Base-by-base conservation (phyloP, 2,797 vertebrate genomes). In the Erpetoichthys calabaricus region DNA sequence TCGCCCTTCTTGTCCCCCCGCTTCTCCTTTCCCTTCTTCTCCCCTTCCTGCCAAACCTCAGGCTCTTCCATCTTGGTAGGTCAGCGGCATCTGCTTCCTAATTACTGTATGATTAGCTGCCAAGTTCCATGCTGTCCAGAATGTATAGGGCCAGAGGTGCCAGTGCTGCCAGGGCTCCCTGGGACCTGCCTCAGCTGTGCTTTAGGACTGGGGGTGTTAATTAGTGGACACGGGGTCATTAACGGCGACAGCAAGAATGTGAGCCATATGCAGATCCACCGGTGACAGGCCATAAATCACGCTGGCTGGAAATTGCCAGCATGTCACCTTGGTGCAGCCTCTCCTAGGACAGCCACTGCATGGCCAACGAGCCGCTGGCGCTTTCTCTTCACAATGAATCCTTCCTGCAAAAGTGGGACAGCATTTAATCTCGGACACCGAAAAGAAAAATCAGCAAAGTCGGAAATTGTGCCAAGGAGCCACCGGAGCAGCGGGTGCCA, bases 191-290 rank as follows among this genome's bases (percentile, higher is more conserved):
- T 65, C 72, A 67, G 65, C 72, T 73, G 68, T 58, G 68, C 70
- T 65, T 60, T 62, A 69, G 72, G 62, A 70, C 72, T 63, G 62
- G 67, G 73, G 69, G 72, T 78, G 69, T 77, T 83, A 85, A 84
- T 75, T 81, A 77, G 69, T 58, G 61, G 75, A 76, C 64, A 65
- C 74, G 66, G 75, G 78, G 76, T 84, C 75, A 70, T 77, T 76
- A 76, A 74, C 63, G 56, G 68, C 59, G 60, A 60, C 65, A 64
- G 67, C 62, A 73, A 69, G 58, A 46, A 68, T 62, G 70, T 76
- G 69, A 74, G 64, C 65, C 69, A 75, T 75, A 75, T 61, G 73
- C 67, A 83, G 68, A 81, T 76, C 72, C 76, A 69, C 70, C 67
- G 62, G 68, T 64, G 75, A 61, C 55, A 56, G 57, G 58, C 56